Conservation (phyloP, 1,140 invertebrate genomes). For the Ditylenchus dipsaci region DNA sequence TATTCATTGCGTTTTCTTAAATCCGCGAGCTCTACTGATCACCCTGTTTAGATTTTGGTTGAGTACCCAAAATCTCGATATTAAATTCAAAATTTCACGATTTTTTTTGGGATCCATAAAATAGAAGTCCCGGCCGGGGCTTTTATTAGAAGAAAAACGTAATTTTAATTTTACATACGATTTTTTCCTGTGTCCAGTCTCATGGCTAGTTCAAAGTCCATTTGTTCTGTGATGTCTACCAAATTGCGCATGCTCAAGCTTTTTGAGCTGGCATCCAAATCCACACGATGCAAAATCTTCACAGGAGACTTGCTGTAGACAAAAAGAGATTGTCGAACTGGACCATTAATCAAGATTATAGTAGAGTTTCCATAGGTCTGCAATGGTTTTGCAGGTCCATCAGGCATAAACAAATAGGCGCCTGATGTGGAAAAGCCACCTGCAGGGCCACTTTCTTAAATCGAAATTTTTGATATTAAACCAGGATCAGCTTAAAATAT, state of each 20-base stretch:
- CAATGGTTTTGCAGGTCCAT: slow-evolving; percentile 68
- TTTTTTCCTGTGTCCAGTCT: background rate
- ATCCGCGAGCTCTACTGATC: no score
- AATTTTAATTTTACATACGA: background rate
- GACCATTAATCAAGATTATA: slow-evolving; percentile 75
- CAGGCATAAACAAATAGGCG: slow-evolving; percentile 90
- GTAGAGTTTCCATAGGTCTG: slow-evolving; percentile 64
- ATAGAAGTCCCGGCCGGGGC: no score
- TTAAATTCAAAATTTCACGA: no score
- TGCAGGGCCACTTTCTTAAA: no score
- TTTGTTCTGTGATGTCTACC: background rate
- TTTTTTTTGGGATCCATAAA: no score
- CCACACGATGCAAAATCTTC: background rate
- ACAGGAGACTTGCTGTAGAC: slow-evolving; percentile 7
- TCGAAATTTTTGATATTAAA: no score
- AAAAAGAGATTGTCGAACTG: slow-evolving; percentile 67
- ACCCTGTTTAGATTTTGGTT: no score
- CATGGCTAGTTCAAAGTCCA: background rate
- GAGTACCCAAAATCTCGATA: no score
- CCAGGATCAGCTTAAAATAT: no score
- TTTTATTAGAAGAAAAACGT: background rate
- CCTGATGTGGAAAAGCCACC: no score
- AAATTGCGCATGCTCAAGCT: background rate
- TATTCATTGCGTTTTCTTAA: no score
- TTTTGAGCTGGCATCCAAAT: background rate